Evolutionary conservation across 2,888 invertebrate genomes (phyloP).

Genomic region (Ptychoptera albimana): DNA sequence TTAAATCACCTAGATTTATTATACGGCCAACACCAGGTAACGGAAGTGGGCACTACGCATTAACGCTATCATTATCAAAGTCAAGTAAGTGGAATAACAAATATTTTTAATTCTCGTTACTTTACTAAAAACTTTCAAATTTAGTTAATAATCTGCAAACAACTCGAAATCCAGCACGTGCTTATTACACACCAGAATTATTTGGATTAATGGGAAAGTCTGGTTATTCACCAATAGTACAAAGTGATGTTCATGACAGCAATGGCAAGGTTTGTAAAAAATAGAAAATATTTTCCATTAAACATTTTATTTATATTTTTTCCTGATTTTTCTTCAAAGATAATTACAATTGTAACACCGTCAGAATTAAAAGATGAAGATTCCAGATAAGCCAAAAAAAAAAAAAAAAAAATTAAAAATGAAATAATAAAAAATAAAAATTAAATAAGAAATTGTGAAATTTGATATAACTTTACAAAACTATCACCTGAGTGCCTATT

Average conservation of each 20-base stretch:
- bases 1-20: slow-evolving; percentile 34
- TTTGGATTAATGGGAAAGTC: slow-evolving; percentile 37
- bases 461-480: too few species aligned
- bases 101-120: not conserved
- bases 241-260: not conserved
- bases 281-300: not conserved
- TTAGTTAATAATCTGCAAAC: slow-evolving; percentile 42
- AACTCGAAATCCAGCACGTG: slow-evolving; percentile 13
- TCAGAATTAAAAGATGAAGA: not conserved
- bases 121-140: slow-evolving; percentile 18
- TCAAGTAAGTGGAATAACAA: slow-evolving; percentile 1
- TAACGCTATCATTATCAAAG: slow-evolving; percentile 1
- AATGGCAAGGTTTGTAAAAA: too few species aligned
- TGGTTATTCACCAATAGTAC: slow-evolving; percentile 34
- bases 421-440: too few species aligned
- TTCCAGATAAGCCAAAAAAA: too few species aligned
- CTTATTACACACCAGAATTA: slow-evolving; percentile 23
- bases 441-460: too few species aligned
- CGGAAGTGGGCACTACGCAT: not conserved
- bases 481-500: too few species aligned
- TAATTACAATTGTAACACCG: not conserved
- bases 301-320: not conserved
- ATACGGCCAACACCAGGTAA: slow-evolving; percentile 39
- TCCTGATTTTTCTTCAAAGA: not conserved
- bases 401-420: too few species aligned